Percentiles rank a stretch among this genome's conserved stretches.
Evolutionary conservation across 2,888 invertebrate species (phyloP).

Genomic region (Caenorhabditis angaria): DNA sequence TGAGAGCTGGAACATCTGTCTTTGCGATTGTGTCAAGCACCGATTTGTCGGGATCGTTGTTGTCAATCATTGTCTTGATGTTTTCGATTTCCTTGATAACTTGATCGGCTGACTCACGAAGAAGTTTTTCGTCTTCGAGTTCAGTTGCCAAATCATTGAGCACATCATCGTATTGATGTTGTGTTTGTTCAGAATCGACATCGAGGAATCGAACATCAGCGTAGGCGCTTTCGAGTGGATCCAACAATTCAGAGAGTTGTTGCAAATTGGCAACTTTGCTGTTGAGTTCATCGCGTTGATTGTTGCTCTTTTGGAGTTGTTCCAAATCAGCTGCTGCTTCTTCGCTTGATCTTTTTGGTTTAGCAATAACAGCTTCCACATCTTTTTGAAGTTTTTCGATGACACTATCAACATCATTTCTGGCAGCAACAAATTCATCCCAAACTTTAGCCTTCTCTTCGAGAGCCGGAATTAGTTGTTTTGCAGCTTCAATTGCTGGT

Average conservation of each 20-base stretch:
- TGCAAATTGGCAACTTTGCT: constrained; percentile 42
- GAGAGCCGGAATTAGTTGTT: constrained; percentile 41
- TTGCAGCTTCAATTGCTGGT: constrained; percentile 35
- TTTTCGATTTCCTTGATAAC: constrained; percentile 46
- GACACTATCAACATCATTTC: constrained; percentile 49
- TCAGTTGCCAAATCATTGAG: constrained; percentile 41
- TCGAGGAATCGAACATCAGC: constrained; percentile 59
- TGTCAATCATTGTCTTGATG: constrained; percentile 30
- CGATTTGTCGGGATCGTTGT: constrained; percentile 26
- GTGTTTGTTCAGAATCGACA: constrained; percentile 54
- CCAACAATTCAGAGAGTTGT: constrained; percentile 49
- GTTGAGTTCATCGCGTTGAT: constrained; percentile 29
- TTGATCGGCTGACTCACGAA: constrained; percentile 50
- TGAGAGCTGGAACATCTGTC: constrained; percentile 42
- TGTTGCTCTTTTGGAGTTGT: constrained; percentile 19
- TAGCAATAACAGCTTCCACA: constrained; percentile 38
- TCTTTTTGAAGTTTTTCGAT: constrained; percentile 48
- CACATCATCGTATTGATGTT: constrained; percentile 51
- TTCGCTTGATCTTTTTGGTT: constrained; percentile 33
- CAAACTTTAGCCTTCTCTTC: constrained; percentile 43
- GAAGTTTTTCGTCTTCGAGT: constrained; percentile 47
- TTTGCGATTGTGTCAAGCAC: constrained; percentile 29
- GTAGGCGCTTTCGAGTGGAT: constrained; percentile 56
- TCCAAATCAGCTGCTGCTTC: constrained; percentile 43
- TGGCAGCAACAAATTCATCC: constrained; percentile 53